Conservation (phyloP, 2,797 vertebrate species). For the Sphenodon punctatus region DNA sequence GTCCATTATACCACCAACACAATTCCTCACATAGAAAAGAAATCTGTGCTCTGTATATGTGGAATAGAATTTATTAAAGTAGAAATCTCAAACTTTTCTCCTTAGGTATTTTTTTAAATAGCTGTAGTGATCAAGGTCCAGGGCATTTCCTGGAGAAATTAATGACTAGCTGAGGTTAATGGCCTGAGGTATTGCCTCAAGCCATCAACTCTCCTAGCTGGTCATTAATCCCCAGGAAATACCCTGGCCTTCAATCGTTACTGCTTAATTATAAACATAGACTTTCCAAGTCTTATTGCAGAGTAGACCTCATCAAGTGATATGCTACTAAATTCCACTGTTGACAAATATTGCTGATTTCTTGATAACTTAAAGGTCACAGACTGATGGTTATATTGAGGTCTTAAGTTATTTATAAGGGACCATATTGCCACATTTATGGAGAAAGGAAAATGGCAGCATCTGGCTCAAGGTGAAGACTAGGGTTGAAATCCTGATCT, state of each 20-base stretch:
- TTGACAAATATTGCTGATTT: conserved; percentile 48
- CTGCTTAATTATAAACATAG: conserved; percentile 68
- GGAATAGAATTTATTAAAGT: conserved; percentile 9
- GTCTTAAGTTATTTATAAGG: not conserved
- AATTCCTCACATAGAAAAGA: not conserved
- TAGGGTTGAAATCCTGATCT: not conserved
- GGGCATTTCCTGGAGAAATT: conserved; percentile 66
- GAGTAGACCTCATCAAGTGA: conserved; percentile 17
- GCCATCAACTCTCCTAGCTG: not conserved
- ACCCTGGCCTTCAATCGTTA: conserved; percentile 40
- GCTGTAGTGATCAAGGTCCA: conserved; percentile 26
- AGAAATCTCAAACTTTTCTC: conserved; percentile 52
- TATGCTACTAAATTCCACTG: not conserved
- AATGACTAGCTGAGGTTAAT: conserved; percentile 56
- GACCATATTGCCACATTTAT: not conserved
- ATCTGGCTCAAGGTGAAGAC: not conserved
- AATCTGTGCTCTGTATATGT: not conserved
- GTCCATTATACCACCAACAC: not conserved
- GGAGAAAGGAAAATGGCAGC: not conserved
- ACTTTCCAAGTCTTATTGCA: conserved; percentile 32
- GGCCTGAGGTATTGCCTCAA: conserved; percentile 47
- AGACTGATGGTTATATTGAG: conserved; percentile 11
- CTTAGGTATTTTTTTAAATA: conserved; percentile 40
- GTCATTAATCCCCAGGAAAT: conserved; percentile 70
- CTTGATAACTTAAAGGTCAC: conserved; percentile 12